Conservation (phyloP, 2,113 vertebrate genomes). For the Galbula dea region DNA sequence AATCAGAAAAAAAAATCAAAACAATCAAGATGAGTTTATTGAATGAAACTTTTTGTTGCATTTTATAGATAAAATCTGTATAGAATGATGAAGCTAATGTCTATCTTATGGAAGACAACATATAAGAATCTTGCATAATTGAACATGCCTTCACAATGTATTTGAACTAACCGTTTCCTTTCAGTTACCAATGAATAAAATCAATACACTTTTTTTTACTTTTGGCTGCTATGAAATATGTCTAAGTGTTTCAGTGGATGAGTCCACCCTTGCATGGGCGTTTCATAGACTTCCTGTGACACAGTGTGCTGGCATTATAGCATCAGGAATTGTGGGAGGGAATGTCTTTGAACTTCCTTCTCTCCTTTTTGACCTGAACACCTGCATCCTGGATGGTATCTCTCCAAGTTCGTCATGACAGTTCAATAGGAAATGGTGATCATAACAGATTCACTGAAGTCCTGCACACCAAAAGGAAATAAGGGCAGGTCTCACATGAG, state of each 20-base stretch:
- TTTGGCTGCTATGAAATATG: neutral
- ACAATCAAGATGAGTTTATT: neutral
- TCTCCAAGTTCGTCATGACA: slow-evolving; percentile 71
- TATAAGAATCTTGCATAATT: neutral
- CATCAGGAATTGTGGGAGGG: slow-evolving; percentile 60
- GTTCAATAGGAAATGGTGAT: slow-evolving; percentile 71
- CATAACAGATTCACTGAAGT: slow-evolving; percentile 69
- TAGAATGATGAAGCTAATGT: neutral
- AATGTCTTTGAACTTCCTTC: slow-evolving; percentile 71
- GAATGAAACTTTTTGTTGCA: neutral
- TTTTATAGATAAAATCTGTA: neutral
- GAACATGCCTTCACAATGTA: neutral
- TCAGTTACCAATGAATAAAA: neutral
- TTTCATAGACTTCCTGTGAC: slow-evolving; percentile 55
- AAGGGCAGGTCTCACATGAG: slow-evolving; percentile 50
- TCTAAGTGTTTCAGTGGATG: neutral
- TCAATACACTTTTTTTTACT: neutral
- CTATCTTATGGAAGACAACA: neutral
- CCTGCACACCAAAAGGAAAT: slow-evolving; percentile 56
- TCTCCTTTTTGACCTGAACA: slow-evolving; percentile 68
- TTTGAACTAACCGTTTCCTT: neutral
- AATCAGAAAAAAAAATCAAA: neutral
- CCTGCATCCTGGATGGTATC: slow-evolving; percentile 81
- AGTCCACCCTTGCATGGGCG: slow-evolving; percentile 19
- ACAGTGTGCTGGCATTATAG: slow-evolving; percentile 22